Evolutionary conservation across 2,113 vertebrate species (phyloP).

Genomic region (Anguilla japonica): DNA sequence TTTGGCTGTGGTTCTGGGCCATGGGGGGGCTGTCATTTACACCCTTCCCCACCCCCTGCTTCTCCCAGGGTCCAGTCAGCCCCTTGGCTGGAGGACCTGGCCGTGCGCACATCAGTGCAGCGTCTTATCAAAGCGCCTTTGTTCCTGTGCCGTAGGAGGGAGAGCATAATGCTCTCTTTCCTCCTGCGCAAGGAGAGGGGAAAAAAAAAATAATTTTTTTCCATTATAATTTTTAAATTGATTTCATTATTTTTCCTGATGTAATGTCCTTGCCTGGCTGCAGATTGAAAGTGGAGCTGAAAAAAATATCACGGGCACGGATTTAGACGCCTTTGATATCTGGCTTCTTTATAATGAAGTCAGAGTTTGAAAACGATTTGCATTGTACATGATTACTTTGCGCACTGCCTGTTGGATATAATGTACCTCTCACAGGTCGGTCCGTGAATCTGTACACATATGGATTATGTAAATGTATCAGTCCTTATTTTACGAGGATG

Average conservation of each 20-base stretch:
- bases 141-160: slow-evolving; percentile 15
- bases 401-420: neutral
- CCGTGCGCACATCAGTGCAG: neutral
- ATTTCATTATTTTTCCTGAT: slow-evolving; percentile 28
- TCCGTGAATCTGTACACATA: neutral
- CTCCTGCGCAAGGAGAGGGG: slow-evolving; percentile 9
- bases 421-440: neutral
- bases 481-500: neutral
- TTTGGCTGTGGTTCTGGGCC: neutral
- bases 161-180: slow-evolving; percentile 15
- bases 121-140: slow-evolving; percentile 30
- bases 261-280: neutral
- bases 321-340: neutral
- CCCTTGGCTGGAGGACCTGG: neutral
- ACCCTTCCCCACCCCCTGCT: neutral
- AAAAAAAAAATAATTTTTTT: neutral
- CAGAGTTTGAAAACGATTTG: too few species aligned
- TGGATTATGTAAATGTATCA: neutral
- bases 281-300: neutral
- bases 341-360: neutral
- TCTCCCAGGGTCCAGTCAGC: neutral
- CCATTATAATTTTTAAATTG: neutral
- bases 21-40: slow-evolving; percentile 7
- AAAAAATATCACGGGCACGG: neutral
- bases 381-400: neutral